Conservation (phyloP, 2,888 invertebrate species). For the Netelia melanura region DNA sequence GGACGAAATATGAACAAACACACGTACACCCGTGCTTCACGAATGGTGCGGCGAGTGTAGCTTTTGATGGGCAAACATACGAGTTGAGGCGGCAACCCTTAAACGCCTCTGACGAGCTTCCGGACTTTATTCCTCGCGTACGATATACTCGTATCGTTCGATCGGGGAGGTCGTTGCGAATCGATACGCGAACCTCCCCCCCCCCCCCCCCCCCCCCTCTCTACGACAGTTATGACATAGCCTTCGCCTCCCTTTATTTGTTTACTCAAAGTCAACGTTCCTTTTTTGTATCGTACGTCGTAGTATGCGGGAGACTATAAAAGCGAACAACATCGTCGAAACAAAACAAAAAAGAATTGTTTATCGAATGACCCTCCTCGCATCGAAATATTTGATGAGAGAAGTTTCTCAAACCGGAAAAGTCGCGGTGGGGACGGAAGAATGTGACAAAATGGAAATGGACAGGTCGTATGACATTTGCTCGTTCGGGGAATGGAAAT, state of each 20-base stretch:
- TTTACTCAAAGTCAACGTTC: neutral
- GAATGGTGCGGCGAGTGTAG: neutral
- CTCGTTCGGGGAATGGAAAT: neutral
- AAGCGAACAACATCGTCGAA: neutral
- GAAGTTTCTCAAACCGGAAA: slow-evolving; percentile 1
- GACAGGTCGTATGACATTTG: slow-evolving; percentile 32
- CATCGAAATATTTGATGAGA: slow-evolving; percentile 40
- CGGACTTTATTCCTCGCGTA: slow-evolving; percentile 41
- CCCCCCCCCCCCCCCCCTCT: no score
- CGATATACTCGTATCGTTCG: neutral
- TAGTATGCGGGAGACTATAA: neutral
- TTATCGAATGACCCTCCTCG: no score
- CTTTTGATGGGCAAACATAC: slow-evolving; percentile 11
- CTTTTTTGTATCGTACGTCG: neutral
- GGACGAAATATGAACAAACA: neutral
- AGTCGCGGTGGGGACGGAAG: neutral
- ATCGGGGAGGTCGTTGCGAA: slow-evolving; percentile 5
- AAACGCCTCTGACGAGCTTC: slow-evolving; percentile 5
- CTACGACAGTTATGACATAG: no score
- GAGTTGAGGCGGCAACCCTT: slow-evolving; percentile 13
- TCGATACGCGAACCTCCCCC: slow-evolving; percentile 40
- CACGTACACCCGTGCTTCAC: neutral
- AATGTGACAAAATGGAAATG: slow-evolving; percentile 42
- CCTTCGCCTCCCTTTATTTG: neutral
- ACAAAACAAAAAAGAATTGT: neutral